Conservation (phyloP, 2,113 vertebrate genomes). For the Thymallus thymallus region DNA sequence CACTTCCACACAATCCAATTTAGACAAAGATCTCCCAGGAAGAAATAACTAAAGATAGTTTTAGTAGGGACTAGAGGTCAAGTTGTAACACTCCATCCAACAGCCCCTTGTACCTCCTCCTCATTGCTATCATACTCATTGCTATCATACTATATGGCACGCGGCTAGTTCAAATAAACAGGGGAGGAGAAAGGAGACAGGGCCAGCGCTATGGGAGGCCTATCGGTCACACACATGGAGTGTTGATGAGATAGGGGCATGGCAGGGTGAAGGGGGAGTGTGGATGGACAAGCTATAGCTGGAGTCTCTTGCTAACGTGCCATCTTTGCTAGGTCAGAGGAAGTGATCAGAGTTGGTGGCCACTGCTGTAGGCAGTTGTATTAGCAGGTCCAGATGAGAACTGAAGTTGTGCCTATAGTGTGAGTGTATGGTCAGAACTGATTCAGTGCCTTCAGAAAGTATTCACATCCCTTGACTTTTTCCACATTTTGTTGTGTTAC, state of each 20-base stretch:
- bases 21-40: constrained; percentile 49
- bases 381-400: no score
- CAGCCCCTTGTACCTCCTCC: constrained; percentile 12
- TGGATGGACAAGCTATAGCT: constrained; percentile 33
- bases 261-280: not conserved
- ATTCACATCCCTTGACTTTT: no score
- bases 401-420: constrained; percentile 51
- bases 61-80: not conserved
- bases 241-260: constrained; percentile 28
- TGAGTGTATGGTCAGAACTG: constrained; percentile 46
- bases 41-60: constrained; percentile 10
- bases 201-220: constrained; percentile 36
- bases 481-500: no score
- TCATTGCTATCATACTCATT: constrained; percentile 61
- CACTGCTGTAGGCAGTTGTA: no score
- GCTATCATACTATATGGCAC: constrained; percentile 62
- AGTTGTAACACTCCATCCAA: no score
- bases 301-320: not conserved
- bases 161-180: constrained; percentile 76
- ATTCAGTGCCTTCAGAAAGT: constrained; percentile 3
- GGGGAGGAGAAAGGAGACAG: constrained; percentile 21
- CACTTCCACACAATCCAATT: not conserved
- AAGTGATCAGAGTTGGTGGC: no score
- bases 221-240: constrained; percentile 14
- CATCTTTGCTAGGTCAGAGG: not conserved